Percentiles rank a stretch among this genome's conserved stretches.
Conservation (phyloP, 2,113 vertebrate genomes). For the Eleginops maclovinus region DNA sequence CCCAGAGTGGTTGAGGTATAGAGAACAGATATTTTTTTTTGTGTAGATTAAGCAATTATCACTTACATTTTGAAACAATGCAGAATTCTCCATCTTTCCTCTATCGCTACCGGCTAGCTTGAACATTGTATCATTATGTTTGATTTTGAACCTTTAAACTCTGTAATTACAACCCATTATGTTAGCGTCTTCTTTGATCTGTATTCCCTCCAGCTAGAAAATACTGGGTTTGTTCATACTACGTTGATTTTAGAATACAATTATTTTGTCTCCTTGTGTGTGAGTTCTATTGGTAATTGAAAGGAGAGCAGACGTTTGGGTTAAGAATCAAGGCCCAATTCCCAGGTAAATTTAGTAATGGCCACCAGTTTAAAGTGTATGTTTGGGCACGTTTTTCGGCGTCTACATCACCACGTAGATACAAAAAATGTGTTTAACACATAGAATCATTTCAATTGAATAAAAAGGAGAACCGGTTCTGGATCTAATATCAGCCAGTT, state of each 20-base stretch:
- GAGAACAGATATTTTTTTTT: slow-evolving; percentile 17
- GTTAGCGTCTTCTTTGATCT: slow-evolving; percentile 78
- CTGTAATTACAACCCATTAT: slow-evolving; percentile 78
- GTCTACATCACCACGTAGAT: background rate
- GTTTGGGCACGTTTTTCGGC: slow-evolving; percentile 2
- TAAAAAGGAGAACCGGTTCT: slow-evolving; percentile 3
- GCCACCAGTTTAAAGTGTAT: slow-evolving; percentile 31
- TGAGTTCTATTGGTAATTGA: slow-evolving; percentile 65
- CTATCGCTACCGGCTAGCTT: slow-evolving; percentile 68
- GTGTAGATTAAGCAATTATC: slow-evolving; percentile 51
- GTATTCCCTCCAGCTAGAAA: slow-evolving; percentile 68
- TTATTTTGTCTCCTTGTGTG: slow-evolving; percentile 64
- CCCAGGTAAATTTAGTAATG: slow-evolving; percentile 36
- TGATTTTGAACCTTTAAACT: slow-evolving; percentile 80
- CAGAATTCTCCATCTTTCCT: slow-evolving; percentile 47
- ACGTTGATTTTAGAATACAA: slow-evolving; percentile 73
- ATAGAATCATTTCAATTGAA: background rate
- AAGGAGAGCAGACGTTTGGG: slow-evolving; percentile 61
- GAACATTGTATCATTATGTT: slow-evolving; percentile 77
- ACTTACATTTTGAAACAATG: slow-evolving; percentile 54
- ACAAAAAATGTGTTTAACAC: background rate
- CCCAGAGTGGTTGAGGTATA: slow-evolving; percentile 17
- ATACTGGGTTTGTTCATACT: slow-evolving; percentile 56
- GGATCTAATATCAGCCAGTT: background rate
- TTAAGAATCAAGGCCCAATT: slow-evolving; percentile 60